These are phyloP conservation scores for Petrocephalus sullivani DNA, from an alignment of 2,797 vertebrate genomes.

Conservation along the genomic window DNA sequence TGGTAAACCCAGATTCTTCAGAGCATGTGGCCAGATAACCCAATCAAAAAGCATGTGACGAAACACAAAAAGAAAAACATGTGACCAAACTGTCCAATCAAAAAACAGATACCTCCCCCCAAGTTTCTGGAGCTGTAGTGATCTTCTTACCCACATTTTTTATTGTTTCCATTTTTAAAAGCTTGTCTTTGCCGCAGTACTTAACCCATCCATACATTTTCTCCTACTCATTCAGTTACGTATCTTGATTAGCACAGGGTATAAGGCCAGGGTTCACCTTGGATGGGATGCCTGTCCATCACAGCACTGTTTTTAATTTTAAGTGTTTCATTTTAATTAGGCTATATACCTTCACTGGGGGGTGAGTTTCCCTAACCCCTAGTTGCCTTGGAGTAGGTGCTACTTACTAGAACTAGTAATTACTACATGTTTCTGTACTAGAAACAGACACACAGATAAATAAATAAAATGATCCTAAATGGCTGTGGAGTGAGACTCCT, in stretches of 20 bases:
- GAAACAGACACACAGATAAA: background rate
- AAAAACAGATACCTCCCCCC: background rate
- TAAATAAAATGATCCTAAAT: background rate
- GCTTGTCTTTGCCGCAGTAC: background rate
- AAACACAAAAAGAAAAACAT: background rate
- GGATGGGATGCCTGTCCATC: background rate
- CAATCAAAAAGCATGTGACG: background rate
- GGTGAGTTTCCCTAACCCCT: background rate
- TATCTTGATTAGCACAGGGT: background rate
- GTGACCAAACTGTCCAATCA: background rate
- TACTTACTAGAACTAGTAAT: background rate
- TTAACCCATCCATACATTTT: background rate
- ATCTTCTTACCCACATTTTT: background rate
- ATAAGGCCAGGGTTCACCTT: background rate
- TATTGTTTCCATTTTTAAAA: background rate
- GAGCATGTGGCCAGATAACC: background rate
- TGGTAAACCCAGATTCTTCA: background rate
- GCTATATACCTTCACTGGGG: background rate
- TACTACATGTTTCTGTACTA: background rate
- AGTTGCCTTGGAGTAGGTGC: background rate
- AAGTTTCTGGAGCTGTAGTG: background rate
- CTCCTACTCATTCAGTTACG: background rate
- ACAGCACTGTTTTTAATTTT: background rate
- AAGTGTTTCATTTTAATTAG: background rate
- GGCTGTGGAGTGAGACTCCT: background rate